Base-by-base conservation (phyloP, 2,888 invertebrate genomes). In the Scaptomyza polygonia region DNA sequence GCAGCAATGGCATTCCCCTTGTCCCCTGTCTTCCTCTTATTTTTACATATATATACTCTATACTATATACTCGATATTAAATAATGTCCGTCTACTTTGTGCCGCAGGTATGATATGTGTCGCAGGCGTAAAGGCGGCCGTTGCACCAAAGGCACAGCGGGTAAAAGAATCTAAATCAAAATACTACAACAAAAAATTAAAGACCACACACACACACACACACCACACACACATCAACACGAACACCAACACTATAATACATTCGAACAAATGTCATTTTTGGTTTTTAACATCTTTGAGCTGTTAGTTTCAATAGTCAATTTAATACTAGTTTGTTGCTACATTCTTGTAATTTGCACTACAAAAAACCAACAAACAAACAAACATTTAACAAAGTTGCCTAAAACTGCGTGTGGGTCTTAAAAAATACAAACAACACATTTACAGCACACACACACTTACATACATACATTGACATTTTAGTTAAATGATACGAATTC, bases 71-170 rank as follows among this genome's bases (percentile, higher is more conserved):
- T 58, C 52, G n/a, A n/a, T 58, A 59, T 66, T 42, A 53, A 56
- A 42, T 70, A 72, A 72, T 79, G 52, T 49, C 25, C 25, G 32
- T 82, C 71, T 86, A 80, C 72, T 81, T 39, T 67, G 84, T 86
- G 83, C 82, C 82, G 93, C 96, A 97, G 97, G 96, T 97, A 97
- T 94, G 98, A 98, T 95, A 97, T 98, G 97, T 98, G 98, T 95
- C 96, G 98, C 91, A 95, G 97, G 92, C 95, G 97, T 93, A 97
- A 97, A 94, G 97, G 97, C 93, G 97, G 97, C 93, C 96, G 97
- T 94, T 98, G 98, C 94, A 97, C 97, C 92, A 97, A 97, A 95
- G 98, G 98, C 95, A 98, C 98, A 93, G 98, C 98, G 93, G 98
- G 98, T 98, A 97, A 96, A 95, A 93, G 78, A 74, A 70, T 58